phyloP scores from a whole-genome alignment of 1,140 invertebrate species.

The Euglossa dilemma region DNA sequence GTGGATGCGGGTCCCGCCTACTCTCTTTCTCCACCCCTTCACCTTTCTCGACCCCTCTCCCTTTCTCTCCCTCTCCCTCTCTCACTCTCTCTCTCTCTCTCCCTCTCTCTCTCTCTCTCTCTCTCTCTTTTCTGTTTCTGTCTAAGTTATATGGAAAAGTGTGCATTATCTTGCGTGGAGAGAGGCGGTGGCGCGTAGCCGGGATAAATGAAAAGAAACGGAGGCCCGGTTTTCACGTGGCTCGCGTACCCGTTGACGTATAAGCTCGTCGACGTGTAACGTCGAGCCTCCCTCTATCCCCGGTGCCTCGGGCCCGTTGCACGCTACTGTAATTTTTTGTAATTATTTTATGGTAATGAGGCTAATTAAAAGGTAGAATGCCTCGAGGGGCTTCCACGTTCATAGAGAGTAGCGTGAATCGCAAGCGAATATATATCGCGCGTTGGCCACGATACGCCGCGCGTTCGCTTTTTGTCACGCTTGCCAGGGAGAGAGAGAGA shows the following conservation, averaged over 20 bases:
- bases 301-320: constrained; percentile 4
- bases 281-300: background rate
- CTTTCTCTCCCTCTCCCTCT: background rate
- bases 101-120: background rate
- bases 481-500: background rate
- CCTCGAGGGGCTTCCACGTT: constrained; percentile 39
- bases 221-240: constrained; percentile 28
- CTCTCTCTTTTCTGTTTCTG: background rate
- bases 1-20: constrained; percentile 22
- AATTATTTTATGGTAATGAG: constrained; percentile 60
- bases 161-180: constrained; percentile 49
- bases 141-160: constrained; percentile 32
- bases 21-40: background rate
- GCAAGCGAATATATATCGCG: constrained; percentile 34
- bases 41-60: too few species aligned
- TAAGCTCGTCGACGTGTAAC: constrained; percentile 35
- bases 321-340: constrained; percentile 49
- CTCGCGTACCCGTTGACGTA: constrained; percentile 24
- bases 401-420: constrained; percentile 36
- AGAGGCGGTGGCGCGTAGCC: background rate
- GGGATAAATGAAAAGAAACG: constrained; percentile 29
- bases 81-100: background rate
- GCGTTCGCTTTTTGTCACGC: constrained; percentile 33
- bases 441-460: background rate
- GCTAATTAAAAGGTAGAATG: constrained; percentile 60